These are phyloP conservation scores for Scolopax mira DNA, from an alignment of 2,113 vertebrate species.

Conservation along the genomic window DNA sequence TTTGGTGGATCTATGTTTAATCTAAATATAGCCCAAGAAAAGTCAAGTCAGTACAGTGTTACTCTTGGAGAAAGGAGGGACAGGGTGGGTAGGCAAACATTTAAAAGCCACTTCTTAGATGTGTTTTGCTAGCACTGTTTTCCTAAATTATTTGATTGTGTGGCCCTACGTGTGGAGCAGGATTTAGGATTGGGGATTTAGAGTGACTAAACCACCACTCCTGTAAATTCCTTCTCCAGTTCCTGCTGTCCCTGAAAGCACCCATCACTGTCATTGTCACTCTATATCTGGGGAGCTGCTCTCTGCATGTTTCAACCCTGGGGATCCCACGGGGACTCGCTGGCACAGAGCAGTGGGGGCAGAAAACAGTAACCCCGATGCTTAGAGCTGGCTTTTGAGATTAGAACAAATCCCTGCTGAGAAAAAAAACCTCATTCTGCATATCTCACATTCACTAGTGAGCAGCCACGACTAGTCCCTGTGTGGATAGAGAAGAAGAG, in stretches of 20 bases:
- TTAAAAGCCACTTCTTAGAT: neutral
- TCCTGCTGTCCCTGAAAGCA: neutral
- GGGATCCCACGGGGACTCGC: neutral
- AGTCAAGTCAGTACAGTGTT: slow-evolving; percentile 8
- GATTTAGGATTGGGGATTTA: neutral
- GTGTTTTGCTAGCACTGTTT: neutral
- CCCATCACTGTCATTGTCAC: neutral
- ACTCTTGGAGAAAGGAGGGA: neutral
- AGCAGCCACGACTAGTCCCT: neutral
- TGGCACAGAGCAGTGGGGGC: neutral
- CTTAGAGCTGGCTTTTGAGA: neutral
- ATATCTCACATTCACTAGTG: neutral
- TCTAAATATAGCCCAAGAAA: slow-evolving; percentile 24
- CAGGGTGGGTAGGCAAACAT: neutral
- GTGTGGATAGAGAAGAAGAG: neutral
- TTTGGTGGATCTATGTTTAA: neutral
- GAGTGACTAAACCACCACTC: neutral
- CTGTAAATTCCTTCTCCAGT: neutral
- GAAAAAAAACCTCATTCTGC: neutral
- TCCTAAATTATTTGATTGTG: neutral
- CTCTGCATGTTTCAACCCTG: neutral
- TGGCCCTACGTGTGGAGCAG: neutral
- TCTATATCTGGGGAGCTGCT: neutral
- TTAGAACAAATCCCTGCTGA: neutral
- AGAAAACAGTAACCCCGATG: neutral